These are phyloP conservation scores for Rotaria macrura DNA, from an alignment of 2,888 invertebrate genomes.

Conservation along the genomic window DNA sequence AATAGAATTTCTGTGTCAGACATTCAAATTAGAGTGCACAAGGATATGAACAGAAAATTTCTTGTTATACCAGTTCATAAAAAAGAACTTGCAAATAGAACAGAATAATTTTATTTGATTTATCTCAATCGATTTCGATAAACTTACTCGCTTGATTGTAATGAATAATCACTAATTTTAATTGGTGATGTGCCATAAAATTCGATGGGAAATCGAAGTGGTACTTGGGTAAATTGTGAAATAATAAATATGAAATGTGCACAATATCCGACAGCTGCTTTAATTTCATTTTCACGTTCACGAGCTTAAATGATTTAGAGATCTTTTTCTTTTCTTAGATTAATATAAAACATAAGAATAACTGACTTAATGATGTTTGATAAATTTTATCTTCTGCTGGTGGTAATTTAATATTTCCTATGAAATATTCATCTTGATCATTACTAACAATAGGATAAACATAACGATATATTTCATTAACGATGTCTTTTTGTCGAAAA, in stretches of 20 bases:
- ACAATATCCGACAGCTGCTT: background rate
- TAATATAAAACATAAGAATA: background rate
- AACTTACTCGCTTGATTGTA: background rate
- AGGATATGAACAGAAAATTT: no score
- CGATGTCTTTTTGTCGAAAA: background rate
- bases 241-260: background rate
- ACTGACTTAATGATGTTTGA: background rate
- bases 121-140: background rate
- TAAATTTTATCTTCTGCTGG: background rate
- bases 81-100: no score
- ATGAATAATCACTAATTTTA: background rate
- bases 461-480: background rate
- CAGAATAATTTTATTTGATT: no score
- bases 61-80: no score
- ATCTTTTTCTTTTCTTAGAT: background rate
- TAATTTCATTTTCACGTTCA: constrained; percentile 4
- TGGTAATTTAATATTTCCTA: background rate
- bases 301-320: background rate
- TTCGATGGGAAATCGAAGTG: constrained; percentile 13
- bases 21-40: no score
- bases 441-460: background rate
- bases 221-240: constrained; percentile 8
- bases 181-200: background rate
- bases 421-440: background rate
- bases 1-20: no score